Base-by-base conservation (phyloP, 2,888 invertebrate genomes). In the Drosophila trichaetosa region DNA sequence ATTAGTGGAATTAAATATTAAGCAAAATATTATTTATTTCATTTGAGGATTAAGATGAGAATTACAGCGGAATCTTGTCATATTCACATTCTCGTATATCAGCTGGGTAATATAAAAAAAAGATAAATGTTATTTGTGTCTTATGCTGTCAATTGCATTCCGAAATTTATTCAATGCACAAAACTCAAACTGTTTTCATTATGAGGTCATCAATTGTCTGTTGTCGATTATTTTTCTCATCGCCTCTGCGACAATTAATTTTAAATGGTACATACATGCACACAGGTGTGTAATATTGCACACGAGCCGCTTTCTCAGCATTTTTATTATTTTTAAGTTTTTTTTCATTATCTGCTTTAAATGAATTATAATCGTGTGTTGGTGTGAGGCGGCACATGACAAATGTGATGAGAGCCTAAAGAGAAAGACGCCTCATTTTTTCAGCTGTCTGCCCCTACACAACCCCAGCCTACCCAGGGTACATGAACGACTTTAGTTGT, bases 401-500 rank as follows among this genome's bases (percentile, higher is more conserved):
- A 80, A 80, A 78, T 80, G 77, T 76, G 77, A 76, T 76, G 73
- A 80, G 80, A 57, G 61, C 61, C 72, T 80, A 71, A 76, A 80
- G 72, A 64, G 67, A 66, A 67, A 71, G 77, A 48, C 48, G 60
- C 27, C 61, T 60, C 77, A 80, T 67, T 48, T 58, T 8, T 8
- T 21, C 21, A 21, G 46, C 7, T 42, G 21, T 6, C 13, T 29
- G 10, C 24, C 38, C 2, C 10, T 4, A 16, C 46, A 46, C n/a
- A 36, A 13, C 33, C n/a, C 5, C 18, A 24, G 13, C 34, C 29
- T 56, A 29, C 21, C 49, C 40, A 33, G 38, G 67, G 33, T 46
- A 24, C 36, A 21, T 4, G 10, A 7, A 38, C 13, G 27, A n/a
- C 21, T 21, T 52, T n/a, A 62, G 63, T 57, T 51, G 54, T 29